Percentiles rank a stretch among this genome's conserved stretches.
phyloP scores from a whole-genome alignment of 2,113 vertebrate genomes.

The Malaclemys terrapin region DNA sequence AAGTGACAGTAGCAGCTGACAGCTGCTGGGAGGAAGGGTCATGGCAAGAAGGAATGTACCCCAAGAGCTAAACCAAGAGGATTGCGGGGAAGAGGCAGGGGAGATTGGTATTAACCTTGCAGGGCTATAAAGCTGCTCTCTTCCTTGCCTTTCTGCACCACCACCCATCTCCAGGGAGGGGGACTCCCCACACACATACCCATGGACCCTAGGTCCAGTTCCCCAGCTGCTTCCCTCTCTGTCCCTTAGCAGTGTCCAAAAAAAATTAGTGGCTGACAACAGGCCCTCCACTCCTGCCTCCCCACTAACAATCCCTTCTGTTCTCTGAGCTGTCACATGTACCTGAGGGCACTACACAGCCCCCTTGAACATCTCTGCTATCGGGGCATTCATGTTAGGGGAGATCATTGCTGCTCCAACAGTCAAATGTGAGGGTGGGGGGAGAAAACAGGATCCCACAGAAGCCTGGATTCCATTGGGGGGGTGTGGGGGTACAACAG shows the following conservation, averaged over 20 bases:
- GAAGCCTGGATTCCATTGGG: not conserved
- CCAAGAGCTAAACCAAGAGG: not conserved
- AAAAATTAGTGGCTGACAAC: not conserved
- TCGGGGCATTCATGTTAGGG: not conserved
- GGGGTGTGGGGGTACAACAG: too few species aligned
- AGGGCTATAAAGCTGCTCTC: not conserved
- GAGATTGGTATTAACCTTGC: not conserved
- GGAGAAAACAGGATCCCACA: not conserved
- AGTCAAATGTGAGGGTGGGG: too few species aligned
- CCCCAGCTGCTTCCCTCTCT: not conserved
- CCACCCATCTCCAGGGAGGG: not conserved
- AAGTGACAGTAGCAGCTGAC: not conserved
- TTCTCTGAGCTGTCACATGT: not conserved
- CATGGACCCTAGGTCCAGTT: not conserved
- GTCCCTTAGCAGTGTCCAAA: not conserved
- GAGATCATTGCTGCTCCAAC: not conserved
- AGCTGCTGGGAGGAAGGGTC: not conserved
- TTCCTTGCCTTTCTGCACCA: not conserved
- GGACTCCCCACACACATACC: too few species aligned
- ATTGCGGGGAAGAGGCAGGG: not conserved
- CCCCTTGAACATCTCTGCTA: not conserved
- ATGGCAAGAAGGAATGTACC: not conserved
- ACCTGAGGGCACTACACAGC: not conserved
- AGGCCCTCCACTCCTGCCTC: too few species aligned
- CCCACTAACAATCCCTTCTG: not conserved